Evolutionary conservation across 1,140 invertebrate genomes (phyloP), one percentile per base, ranked within the genome.

Genomic region (Drosophila mauritiana): DNA sequence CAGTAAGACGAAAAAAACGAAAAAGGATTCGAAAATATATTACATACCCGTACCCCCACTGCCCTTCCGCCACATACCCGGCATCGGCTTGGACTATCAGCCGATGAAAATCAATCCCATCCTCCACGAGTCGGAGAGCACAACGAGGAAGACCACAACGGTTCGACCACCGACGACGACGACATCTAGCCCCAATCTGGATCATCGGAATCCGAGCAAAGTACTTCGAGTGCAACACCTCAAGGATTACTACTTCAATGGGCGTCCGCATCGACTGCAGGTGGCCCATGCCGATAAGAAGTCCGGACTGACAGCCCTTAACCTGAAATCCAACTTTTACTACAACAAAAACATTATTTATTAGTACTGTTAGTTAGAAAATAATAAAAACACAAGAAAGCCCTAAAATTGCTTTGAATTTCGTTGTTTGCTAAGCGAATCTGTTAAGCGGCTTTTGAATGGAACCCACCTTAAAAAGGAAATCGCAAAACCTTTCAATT

Each of bases 301-400:
- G 22, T 56, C 80, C 6, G 63, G 57, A 5, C 61, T 91, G 64
- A 91, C 86, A 39, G 73, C 88, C 22, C 58, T 65, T 43, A 92
- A 91, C 77, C 75, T 92, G 20, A 91, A 90, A 58, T 91, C 91
- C 12, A 89, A 90, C 40, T 83, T 91, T 36, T 92, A 90, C 56
- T 92, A 91, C 48, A 91, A 92, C 80, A 92, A 92, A 90, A 84
- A 92, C 37, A 91, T 92, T 70, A 92, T 92, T 91, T 91, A 92
- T 92, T 92, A 88, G 91, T 73, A 69, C 53, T 34, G 61, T 72
- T 73, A 84, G 61, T 43, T 72, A 77, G 56, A 27, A 20, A 75
- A 65, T 52, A 40, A 54, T 17, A 58, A 25, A 55, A 36, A 42
- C 13, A 48, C n/a, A 70, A 37, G 45, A 36, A 27, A 40, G 31